Evolutionary conservation across 2,888 invertebrate genomes (phyloP), one percentile per base, ranked within the genome.

Genomic region (Pyrrhia umbra): DNA sequence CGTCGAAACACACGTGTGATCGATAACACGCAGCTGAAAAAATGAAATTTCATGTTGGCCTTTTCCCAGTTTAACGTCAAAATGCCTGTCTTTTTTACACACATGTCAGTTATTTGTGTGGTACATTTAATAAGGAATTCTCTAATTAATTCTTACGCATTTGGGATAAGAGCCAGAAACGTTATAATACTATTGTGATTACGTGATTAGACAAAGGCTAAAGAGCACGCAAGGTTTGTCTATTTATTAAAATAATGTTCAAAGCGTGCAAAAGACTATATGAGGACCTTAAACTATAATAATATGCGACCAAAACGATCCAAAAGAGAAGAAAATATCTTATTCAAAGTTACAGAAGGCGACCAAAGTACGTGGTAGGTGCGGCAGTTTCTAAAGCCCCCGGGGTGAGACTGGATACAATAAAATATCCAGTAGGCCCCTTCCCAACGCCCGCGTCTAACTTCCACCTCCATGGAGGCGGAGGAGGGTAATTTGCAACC

Each of bases 361-460:
- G 64, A 40, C 39, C 39, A 34, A 66, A 49, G 69, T 47, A 66
- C 68, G 68, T 55, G 52, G 61, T 61, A 74, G 68, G 66, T 66
- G 71, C 47, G 70, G 71, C 61, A 68, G 62, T 65, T 75, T 69
- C 72, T 65, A 75, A 74, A 76, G 68, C 74, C 80, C 81, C 80
- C 65, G 76, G 83, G 82, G 80, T 81, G 85, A 82, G 82, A 80
- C 84, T 82, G 77, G 81, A 79, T 82, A 82, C 83, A 84, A 85
- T 88, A 86, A 88, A 85, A 83, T 85, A 83, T 69, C 72, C 64
- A 72, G 75, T 47, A 75, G 65, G 83, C 81, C 69, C 75, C 70
- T 68, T 76, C 69, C 77, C 78, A 69, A 45, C 68, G 34, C 65
- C 63, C 79, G 66, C 66, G 30, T 25, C 71, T 67, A 52, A 64